phyloP scores from a whole-genome alignment of 2,797 vertebrate species.

The Acanthiza pusilla region DNA sequence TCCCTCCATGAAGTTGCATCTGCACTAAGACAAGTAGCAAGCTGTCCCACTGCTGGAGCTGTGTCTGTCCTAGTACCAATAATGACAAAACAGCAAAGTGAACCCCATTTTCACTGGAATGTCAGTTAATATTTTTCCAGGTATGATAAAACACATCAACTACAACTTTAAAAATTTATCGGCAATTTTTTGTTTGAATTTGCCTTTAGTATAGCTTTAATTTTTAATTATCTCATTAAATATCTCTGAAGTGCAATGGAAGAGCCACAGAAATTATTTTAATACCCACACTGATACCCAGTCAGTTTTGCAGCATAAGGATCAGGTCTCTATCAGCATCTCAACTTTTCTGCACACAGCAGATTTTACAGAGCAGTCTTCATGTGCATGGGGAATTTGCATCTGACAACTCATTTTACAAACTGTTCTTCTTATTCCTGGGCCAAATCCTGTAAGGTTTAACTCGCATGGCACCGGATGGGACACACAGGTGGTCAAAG shows the following conservation, averaged over 20 bases:
- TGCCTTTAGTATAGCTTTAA: background rate
- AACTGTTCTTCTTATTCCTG: background rate
- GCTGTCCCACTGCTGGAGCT: background rate
- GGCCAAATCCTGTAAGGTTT: background rate
- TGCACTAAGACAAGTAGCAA: background rate
- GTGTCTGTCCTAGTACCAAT: background rate
- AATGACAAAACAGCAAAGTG: background rate
- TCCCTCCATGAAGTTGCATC: background rate
- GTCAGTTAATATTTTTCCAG: background rate
- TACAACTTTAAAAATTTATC: background rate
- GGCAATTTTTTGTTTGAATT: background rate
- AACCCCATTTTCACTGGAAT: background rate
- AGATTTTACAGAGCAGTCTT: background rate
- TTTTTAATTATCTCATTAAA: background rate
- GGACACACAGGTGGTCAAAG: conserved; percentile 5
- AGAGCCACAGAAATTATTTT: background rate
- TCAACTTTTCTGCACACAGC: background rate
- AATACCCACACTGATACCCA: background rate
- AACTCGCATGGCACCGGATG: background rate
- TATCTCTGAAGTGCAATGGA: background rate
- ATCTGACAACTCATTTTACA: background rate
- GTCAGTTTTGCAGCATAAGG: background rate
- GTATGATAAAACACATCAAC: background rate
- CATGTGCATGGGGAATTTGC: background rate
- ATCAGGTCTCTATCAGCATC: background rate